Conservation (phyloP, 2,797 vertebrate species). For the Hemibagrus guttatus region DNA sequence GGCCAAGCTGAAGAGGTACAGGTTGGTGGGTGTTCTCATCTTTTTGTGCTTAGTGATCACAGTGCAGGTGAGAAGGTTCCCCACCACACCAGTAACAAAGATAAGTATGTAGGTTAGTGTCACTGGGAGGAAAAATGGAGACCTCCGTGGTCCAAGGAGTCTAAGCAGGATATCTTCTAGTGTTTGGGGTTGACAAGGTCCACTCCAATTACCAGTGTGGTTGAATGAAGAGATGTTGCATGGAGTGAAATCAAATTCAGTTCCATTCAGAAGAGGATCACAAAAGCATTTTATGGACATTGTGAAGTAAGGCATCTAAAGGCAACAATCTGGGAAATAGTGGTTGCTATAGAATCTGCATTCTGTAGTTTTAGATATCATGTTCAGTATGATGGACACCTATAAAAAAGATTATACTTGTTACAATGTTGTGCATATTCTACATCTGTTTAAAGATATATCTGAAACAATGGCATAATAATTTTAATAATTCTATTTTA, state of each 20-base stretch:
- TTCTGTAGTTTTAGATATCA: not conserved
- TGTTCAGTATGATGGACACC: conserved; percentile 8
- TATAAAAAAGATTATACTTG: conserved; percentile 10
- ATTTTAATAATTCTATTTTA: no score
- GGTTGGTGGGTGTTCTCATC: conserved; percentile 79
- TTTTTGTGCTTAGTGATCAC: conserved; percentile 79
- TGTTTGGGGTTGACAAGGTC: conserved; percentile 50
- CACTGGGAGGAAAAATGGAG: conserved; percentile 75
- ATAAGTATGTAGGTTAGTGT: conserved; percentile 74
- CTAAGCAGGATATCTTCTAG: conserved; percentile 69
- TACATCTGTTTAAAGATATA: not conserved
- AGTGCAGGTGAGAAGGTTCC: conserved; percentile 77
- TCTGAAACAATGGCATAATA: not conserved
- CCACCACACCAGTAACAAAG: conserved; percentile 72
- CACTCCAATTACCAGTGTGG: conserved; percentile 62
- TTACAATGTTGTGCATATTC: not conserved
- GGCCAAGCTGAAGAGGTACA: conserved; percentile 79
- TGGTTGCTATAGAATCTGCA: not conserved
- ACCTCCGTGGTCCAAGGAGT: conserved; percentile 75
- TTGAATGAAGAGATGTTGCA: conserved; percentile 64
- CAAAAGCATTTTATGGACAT: conserved; percentile 56
- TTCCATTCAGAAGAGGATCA: conserved; percentile 59
- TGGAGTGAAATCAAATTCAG: conserved; percentile 43
- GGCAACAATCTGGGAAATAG: not conserved
- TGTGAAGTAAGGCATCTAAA: not conserved